Conservation (phyloP, 1,140 invertebrate genomes). For the Trichonephila clavipes region DNA sequence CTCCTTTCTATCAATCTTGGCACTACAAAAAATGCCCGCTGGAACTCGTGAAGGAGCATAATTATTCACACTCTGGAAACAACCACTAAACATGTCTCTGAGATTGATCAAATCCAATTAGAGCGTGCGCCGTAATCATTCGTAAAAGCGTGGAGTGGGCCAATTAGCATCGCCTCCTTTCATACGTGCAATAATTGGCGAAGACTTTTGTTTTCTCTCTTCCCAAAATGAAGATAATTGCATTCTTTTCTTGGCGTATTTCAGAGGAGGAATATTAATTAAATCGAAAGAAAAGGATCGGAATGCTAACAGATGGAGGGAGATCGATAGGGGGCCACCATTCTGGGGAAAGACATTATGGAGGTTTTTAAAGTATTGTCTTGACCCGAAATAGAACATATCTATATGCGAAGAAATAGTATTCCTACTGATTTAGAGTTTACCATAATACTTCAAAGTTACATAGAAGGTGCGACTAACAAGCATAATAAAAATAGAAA, state of each 20-base stretch:
- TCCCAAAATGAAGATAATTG: constrained; percentile 18
- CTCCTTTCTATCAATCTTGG: too few species aligned
- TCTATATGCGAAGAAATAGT: too few species aligned
- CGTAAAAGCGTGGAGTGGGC: constrained; percentile 11
- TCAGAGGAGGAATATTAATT: background rate
- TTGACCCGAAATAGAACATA: too few species aligned
- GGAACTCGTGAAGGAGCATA: background rate
- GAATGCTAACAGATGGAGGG: constrained; percentile 18
- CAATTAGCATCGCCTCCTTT: background rate
- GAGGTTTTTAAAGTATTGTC: too few species aligned
- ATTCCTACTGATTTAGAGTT: too few species aligned
- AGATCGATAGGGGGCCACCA: background rate
- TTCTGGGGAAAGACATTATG: too few species aligned
- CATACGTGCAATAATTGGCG: background rate
- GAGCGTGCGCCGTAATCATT: background rate
- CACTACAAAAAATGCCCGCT: too few species aligned
- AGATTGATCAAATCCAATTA: constrained; percentile 29
- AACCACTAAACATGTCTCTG: background rate
- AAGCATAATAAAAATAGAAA: too few species aligned
- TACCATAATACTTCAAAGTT: too few species aligned
- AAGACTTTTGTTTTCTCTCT: background rate
- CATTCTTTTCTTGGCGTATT: background rate
- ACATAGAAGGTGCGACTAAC: too few species aligned
- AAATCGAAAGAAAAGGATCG: background rate
- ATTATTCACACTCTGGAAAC: constrained; percentile 1